Base-by-base conservation (phyloP, 30 jellyfish, hydroid and myxozoan genomes). In the Haliclystus octoradiatus region DNA sequence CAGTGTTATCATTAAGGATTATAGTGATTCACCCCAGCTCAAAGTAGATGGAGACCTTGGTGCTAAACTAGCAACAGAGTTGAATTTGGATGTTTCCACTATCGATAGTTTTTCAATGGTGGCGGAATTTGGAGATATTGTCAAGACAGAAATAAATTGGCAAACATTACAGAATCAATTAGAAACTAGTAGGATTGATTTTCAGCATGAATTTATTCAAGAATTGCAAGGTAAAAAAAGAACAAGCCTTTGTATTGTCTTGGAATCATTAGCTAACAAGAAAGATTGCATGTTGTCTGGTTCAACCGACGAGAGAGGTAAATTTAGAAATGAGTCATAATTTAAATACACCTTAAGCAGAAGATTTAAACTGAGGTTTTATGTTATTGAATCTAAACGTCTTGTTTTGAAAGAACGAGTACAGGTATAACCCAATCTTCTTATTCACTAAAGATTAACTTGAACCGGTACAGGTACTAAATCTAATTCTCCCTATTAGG, bases 11-110 rank as follows among this genome's bases (percentile, higher is more conserved):
- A 73, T 81, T 0, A 81, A 69, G 67, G 76, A 70, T 14, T 88
- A 63, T 76, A 76, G 61, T 50, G 97, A 88, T 49, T 68, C 88
- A 1, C 97, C 97, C 1, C 26, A 82, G 23, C 71, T 88, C 60
- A 80, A 88, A 13, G 90, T 76, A 23, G 82, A 80, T 74, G 97
- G 97, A 1, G 80, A 68, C 52, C 52, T 88, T 62, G 97, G 97
- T 1, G 84, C 86, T 32, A 88, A 88, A 49, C 80, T 88, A 46
- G 94, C 97, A n/a, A 2, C 83, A 19, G 97, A 88, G 70, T 66
- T 88, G 15, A 77, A 75, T 30, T 33, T 88, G 33, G 93, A 88
- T 50, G 65, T 88, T 26, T 73, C 84, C 34, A 84, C 60, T 33
- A 60, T 84, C 27, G 94, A 88, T 46, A 77, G 70, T n/a, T 74